Evolutionary conservation across 2,113 vertebrate species (phyloP).

Genomic region (Apus apus): DNA sequence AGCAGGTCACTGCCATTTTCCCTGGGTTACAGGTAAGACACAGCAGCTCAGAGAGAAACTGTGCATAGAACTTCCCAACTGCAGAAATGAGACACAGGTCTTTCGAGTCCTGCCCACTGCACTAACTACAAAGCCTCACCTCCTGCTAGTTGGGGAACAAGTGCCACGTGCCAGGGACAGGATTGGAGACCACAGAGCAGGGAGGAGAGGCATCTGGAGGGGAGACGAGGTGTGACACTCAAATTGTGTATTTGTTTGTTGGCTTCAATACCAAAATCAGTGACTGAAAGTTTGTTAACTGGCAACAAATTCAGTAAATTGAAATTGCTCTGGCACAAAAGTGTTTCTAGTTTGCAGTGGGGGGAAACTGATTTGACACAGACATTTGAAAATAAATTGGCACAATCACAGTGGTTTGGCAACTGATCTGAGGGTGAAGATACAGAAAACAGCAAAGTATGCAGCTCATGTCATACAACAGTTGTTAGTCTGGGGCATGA

Average conservation of each 20-base stretch:
- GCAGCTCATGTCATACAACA: neutral
- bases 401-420: slow-evolving; percentile 55
- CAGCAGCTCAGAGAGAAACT: neutral
- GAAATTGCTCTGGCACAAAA: slow-evolving; percentile 16
- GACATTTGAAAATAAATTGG: slow-evolving; percentile 34
- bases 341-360: neutral
- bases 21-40: neutral
- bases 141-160: neutral
- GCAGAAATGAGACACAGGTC: neutral
- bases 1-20: neutral
- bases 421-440: slow-evolving; percentile 51
- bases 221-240: neutral
- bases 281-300: slow-evolving; percentile 9
- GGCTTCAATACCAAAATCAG: neutral
- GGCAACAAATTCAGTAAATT: neutral
- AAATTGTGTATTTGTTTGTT: neutral
- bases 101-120: neutral
- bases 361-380: slow-evolving; percentile 46
- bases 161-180: neutral
- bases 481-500: slow-evolving; percentile 32
- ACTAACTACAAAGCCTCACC: neutral
- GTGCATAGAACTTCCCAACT: neutral
- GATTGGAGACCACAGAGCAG: neutral
- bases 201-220: neutral
- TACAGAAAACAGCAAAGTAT: slow-evolving; percentile 18